Evolutionary conservation across 2,797 vertebrate genomes (phyloP).

Genomic region (Delichon dasypus): DNA sequence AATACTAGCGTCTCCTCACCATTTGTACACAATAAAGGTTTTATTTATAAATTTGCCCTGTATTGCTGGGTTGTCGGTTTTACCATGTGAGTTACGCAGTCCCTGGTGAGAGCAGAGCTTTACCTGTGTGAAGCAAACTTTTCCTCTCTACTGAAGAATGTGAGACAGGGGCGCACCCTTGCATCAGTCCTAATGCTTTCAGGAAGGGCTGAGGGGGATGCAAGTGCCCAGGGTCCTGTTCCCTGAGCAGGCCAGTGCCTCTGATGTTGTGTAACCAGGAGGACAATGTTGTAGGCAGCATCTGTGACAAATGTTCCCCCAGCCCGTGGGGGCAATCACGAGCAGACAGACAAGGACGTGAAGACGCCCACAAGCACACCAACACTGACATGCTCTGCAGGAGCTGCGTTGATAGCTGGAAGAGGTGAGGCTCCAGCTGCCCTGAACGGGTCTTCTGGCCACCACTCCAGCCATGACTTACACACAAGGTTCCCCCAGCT

Average conservation of each 20-base stretch:
- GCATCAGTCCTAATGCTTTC: neutral
- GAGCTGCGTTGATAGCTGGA: neutral
- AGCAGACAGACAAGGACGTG: neutral
- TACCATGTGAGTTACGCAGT: neutral
- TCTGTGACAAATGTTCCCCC: too few relatives aligned
- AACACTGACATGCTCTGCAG: accelerated
- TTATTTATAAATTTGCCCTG: neutral
- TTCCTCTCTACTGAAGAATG: neutral
- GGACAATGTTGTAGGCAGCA: accelerated
- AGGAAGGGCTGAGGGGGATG: neutral
- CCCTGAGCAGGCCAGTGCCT: neutral
- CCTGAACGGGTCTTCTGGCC: neutral
- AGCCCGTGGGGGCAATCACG: accelerated
- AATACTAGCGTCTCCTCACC: neutral
- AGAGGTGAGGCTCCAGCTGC: neutral
- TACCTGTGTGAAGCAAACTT: neutral
- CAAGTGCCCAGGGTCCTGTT: neutral
- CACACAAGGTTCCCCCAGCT: neutral
- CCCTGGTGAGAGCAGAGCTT: accelerated
- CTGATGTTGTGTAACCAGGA: accelerated
- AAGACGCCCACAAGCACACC: neutral
- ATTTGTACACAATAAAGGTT: neutral
- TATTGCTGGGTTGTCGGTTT: accelerated
- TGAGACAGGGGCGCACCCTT: too few relatives aligned
- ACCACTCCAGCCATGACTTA: neutral